phyloP scores from a whole-genome alignment of 30 jellyfish, hydroid and myxozoan genomes.

The Catostylus mosaicus region DNA sequence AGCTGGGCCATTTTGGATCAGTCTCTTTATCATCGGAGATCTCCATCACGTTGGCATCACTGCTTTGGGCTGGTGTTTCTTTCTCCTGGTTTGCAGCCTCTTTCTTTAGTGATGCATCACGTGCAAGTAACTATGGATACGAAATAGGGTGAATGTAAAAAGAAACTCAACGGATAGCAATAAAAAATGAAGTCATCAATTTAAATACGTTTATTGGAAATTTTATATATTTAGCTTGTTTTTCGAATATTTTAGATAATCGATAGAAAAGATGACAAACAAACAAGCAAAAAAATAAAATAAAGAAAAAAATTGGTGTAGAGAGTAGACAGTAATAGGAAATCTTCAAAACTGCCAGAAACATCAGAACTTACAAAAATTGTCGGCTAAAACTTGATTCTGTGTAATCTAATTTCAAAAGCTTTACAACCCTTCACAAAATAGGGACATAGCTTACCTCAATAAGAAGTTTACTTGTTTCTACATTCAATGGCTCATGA shows the following conservation, averaged over 20 bases:
- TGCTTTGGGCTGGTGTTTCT: neutral
- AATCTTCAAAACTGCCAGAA: too few species aligned
- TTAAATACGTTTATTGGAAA: too few species aligned
- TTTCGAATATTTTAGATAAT: too few species aligned
- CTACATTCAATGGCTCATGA: constrained; percentile 64
- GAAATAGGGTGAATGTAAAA: too few species aligned
- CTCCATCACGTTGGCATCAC: neutral
- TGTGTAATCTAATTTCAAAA: too few species aligned
- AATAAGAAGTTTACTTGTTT: constrained; percentile 48
- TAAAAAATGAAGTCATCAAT: too few species aligned
- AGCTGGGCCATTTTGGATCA: neutral
- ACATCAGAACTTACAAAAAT: too few species aligned
- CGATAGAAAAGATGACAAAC: neutral
- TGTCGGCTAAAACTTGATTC: too few species aligned
- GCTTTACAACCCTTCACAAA: too few species aligned
- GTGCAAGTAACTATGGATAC: neutral
- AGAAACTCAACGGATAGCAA: too few species aligned
- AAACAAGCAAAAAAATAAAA: neutral
- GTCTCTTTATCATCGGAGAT: neutral
- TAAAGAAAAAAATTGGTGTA: neutral
- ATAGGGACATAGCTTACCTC: too few species aligned
- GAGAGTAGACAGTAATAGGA: neutral
- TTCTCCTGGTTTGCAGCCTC: neutral
- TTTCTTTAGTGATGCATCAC: constrained; percentile 6
- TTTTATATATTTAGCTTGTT: too few species aligned